These are phyloP conservation scores for Amblyraja radiata DNA, from an alignment of 2,797 vertebrate genomes.

Conservation along the genomic window DNA sequence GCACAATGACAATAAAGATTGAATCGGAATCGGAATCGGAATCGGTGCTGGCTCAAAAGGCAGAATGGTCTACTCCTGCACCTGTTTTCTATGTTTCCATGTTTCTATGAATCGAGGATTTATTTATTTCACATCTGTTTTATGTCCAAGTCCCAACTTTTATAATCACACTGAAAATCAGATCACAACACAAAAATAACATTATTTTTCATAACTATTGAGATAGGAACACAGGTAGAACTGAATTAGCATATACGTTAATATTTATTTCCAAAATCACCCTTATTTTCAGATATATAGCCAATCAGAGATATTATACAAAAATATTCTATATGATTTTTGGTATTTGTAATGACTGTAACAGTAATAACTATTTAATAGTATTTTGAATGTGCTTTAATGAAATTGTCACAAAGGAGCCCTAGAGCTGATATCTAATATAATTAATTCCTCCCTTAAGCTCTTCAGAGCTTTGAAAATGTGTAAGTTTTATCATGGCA, in stretches of 20 bases:
- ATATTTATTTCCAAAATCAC: neutral
- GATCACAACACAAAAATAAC: neutral
- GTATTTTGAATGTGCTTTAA: neutral
- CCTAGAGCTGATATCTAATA: neutral
- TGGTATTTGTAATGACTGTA: neutral
- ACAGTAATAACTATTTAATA: neutral
- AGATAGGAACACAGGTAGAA: neutral
- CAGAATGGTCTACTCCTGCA: no score
- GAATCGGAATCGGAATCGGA: no score
- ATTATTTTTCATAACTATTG: neutral
- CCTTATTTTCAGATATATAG: neutral
- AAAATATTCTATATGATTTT: neutral
- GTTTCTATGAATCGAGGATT: neutral
- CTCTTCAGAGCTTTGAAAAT: constrained; percentile 5
- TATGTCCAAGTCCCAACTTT: neutral
- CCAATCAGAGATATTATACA: neutral
- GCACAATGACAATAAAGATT: no score
- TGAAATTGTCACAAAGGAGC: neutral
- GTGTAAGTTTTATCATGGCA: neutral
- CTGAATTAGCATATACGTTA: neutral
- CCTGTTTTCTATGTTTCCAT: no score
- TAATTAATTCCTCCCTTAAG: neutral
- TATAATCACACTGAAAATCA: neutral
- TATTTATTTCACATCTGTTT: neutral
- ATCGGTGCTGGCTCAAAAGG: no score